Percentiles rank a stretch among this genome's conserved stretches.
Conservation (phyloP, 2,113 vertebrate genomes). For the Petrocephalus microphthalmus region DNA sequence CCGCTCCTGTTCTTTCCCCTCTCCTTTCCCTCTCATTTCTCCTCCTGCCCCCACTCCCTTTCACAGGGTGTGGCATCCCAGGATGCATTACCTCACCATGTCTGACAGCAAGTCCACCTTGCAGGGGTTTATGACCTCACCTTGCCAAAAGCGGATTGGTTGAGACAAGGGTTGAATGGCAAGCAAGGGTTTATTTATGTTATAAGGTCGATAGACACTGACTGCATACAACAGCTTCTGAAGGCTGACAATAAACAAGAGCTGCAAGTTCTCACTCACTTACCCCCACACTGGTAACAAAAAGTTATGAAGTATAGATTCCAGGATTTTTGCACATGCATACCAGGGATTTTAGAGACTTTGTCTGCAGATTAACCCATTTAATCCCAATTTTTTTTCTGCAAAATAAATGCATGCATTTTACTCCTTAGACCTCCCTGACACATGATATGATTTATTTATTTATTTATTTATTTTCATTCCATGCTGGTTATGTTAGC, state of each 20-base stretch:
- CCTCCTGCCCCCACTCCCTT: neutral
- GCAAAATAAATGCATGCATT: too few species aligned
- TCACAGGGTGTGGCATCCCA: neutral
- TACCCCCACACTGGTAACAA: slow-evolving; percentile 5
- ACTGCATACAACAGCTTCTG: slow-evolving; percentile 29
- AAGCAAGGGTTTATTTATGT: neutral
- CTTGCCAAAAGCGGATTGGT: neutral
- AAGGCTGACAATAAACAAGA: neutral
- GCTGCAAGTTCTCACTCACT: slow-evolving; percentile 3
- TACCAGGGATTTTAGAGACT: neutral
- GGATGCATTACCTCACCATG: neutral
- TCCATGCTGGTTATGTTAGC: too few species aligned
- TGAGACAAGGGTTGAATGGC: neutral
- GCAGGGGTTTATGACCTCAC: neutral
- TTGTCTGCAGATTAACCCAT: too few species aligned
- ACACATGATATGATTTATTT: too few species aligned
- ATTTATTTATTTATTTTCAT: too few species aligned
- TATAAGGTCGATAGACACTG: neutral
- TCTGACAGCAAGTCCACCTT: neutral
- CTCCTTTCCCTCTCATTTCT: neutral
- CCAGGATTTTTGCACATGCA: neutral
- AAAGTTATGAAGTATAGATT: neutral
- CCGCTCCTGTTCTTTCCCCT: neutral
- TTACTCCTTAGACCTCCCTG: too few species aligned
- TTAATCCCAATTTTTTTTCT: too few species aligned